A percentile compares a stretch with the other conserved stretches of the same genome.
These are phyloP conservation scores for Diadophis punctatus DNA, from an alignment of 2,113 vertebrate genomes.

Conservation along the genomic window DNA sequence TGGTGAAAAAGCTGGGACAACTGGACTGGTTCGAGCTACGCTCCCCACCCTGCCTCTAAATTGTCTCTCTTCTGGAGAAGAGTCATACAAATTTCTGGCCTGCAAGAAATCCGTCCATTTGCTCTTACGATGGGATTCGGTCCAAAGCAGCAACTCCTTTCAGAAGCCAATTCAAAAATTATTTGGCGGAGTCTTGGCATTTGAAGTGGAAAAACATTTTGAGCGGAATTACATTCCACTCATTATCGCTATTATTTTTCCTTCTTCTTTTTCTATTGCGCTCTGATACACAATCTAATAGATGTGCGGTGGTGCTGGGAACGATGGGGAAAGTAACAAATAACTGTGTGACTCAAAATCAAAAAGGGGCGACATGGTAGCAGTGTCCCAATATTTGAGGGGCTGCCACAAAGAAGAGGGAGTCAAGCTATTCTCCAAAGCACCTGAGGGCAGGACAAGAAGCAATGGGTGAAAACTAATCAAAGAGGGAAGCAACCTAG, in stretches of 20 bases:
- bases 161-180: constrained; percentile 16
- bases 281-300: not conserved
- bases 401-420: too few species aligned
- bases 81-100: not conserved
- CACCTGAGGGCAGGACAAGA: too few species aligned
- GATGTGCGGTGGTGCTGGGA: not conserved
- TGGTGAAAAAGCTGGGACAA: not conserved
- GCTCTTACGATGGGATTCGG: not conserved
- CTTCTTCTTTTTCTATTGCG: too few species aligned
- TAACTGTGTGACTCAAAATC: not conserved
- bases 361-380: too few species aligned
- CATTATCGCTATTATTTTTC: not conserved
- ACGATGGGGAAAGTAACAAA: too few species aligned
- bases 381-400: too few species aligned
- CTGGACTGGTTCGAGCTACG: not conserved
- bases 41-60: not conserved
- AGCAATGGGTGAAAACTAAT: too few species aligned
- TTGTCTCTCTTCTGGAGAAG: not conserved
- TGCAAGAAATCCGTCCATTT: not conserved
- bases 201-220: not conserved
- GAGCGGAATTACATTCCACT: not conserved
- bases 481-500: too few species aligned
- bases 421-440: too few species aligned
- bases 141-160: not conserved
- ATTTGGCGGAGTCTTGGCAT: not conserved